Evolutionary conservation across 2,113 vertebrate species (phyloP).

Genomic region (Carassius carassius): DNA sequence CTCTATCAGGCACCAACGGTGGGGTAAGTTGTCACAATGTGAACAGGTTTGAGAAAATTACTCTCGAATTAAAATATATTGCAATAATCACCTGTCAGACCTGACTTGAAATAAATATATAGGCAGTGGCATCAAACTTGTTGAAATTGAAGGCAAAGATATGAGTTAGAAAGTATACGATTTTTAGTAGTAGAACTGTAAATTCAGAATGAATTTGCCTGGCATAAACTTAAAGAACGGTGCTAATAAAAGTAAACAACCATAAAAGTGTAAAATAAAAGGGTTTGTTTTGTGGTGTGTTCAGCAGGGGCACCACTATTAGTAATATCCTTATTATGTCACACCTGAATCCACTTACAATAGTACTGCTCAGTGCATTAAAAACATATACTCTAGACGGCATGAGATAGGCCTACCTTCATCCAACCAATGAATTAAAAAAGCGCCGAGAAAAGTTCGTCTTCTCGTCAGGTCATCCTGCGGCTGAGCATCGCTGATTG

Average conservation of each 20-base stretch:
- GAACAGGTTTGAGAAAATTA: not conserved
- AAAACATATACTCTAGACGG: not conserved
- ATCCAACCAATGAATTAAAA: not conserved
- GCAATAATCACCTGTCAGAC: not conserved
- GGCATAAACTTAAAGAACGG: not conserved
- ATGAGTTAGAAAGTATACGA: not conserved
- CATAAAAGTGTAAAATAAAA: not conserved
- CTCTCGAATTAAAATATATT: not conserved
- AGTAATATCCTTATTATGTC: not conserved
- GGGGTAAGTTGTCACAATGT: not conserved
- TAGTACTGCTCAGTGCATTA: not conserved
- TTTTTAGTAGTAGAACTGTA: not conserved
- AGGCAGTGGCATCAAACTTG: not conserved
- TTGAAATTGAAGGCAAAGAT: not conserved
- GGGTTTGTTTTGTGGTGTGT: not conserved
- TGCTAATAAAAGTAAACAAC: not conserved
- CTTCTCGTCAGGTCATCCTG: not conserved
- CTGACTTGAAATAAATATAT: not conserved
- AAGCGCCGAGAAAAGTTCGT: not conserved
- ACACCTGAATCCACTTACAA: not conserved
- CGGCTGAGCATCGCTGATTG: conserved; percentile 6
- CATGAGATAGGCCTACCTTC: not conserved
- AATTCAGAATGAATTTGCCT: not conserved
- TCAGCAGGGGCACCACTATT: not conserved
- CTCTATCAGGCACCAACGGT: not conserved